Evolutionary conservation across 2,888 invertebrate genomes (phyloP).

Genomic region (Tachystola acroxantha): DNA sequence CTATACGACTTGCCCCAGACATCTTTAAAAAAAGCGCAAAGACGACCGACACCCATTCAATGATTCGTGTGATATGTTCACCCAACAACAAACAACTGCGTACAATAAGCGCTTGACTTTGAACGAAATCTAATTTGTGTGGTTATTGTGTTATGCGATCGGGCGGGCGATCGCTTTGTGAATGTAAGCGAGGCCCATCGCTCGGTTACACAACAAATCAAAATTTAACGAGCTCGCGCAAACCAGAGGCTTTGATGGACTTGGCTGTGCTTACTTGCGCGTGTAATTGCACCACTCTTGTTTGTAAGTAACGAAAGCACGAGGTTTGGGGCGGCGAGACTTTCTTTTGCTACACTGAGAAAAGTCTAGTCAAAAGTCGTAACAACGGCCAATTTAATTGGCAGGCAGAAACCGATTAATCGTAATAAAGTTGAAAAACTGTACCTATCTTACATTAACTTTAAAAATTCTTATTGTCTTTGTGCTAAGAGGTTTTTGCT

Average conservation of each 20-base stretch:
- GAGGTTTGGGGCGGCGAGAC: constrained; percentile 18
- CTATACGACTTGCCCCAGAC: constrained; percentile 19
- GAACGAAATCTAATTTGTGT: constrained; percentile 75
- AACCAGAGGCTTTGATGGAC: constrained; percentile 45
- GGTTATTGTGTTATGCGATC: constrained; percentile 75
- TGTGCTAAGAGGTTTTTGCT: too few species aligned
- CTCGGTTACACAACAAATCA: constrained; percentile 76
- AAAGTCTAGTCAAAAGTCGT: too few species aligned
- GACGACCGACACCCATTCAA: constrained; percentile 64
- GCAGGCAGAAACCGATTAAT: too few species aligned
- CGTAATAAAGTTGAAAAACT: too few species aligned
- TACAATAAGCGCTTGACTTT: constrained; percentile 75
- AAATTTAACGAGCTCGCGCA: constrained; percentile 71
- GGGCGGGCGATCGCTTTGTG: constrained; percentile 48
- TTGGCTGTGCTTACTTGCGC: constrained; percentile 48
- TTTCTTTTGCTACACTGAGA: constrained; percentile 11
- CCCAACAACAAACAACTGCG: constrained; percentile 64
- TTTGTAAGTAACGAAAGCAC: constrained; percentile 36
- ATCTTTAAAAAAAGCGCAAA: constrained; percentile 41
- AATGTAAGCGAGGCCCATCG: constrained; percentile 51
- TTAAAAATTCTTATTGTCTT: too few species aligned
- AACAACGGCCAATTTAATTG: too few species aligned
- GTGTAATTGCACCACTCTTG: constrained; percentile 62
- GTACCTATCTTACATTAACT: too few species aligned
- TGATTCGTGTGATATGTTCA: constrained; percentile 63